Base-by-base conservation (phyloP, 2,113 vertebrate genomes). In the Hydrochoerus hydrochaeris region DNA sequence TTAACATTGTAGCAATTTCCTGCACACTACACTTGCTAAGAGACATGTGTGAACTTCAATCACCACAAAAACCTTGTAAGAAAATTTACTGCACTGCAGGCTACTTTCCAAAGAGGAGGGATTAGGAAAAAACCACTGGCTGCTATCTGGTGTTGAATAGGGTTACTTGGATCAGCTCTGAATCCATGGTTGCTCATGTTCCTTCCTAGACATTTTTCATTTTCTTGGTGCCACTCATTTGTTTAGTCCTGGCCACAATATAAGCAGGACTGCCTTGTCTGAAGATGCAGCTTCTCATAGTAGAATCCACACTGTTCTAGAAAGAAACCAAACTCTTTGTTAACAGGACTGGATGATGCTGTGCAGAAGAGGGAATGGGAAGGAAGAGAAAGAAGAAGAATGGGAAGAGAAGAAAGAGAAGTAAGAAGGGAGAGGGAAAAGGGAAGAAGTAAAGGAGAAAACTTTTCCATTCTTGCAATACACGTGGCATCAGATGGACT, bases 251-350 rank as follows among this genome's bases (percentile, higher is more conserved):
- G 99, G 99, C 99, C 85, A 98, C 99, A 62, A 99, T 97, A 99
- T 99, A 98, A 99, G 99, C 84, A 99, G 98, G 91, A 98, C 98
- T 97, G 99, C 99, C 32, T 98, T 99, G 98, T 98, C 98, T 86
- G 99, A 99, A 98, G 99, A 99, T 97, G 95, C 98, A 99, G 99
- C 99, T 90, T 99, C 99, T 98, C 99, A 99, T 98, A 99, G 99
- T 96, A 98, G 98, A 96, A 98, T 98, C 99, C 99, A 99, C 88
- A 97, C 98, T 97, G 98, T 99, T 99, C 98, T 99, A 99, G 98
- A 99, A 99, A 98, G 86, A 98, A 93, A 94, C 98, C 97, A 99
- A 98, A 97, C 97, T 98, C 86, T 98, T 98, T 32, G 91, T 98
- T 41, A 57, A 98, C 98, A 87, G 97, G 98, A 10, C 90, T 96